Conservation (phyloP, 2,113 vertebrate genomes). For the Tyto alba region DNA sequence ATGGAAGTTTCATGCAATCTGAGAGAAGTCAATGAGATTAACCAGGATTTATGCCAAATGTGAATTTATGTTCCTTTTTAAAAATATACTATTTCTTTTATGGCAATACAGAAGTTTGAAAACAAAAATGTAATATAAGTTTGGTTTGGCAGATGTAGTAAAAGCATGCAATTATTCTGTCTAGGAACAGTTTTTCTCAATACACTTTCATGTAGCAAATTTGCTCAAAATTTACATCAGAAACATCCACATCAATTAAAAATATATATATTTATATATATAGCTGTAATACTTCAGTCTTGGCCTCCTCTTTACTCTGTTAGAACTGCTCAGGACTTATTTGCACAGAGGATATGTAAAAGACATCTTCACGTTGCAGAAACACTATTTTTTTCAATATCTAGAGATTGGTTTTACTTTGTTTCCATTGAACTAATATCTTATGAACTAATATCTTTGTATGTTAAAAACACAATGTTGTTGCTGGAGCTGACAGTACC, state of each 20-base stretch:
- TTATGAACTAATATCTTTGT: no score
- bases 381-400: neutral
- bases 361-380: neutral
- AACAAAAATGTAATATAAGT: neutral
- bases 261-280: no score
- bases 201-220: neutral
- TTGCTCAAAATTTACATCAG: neutral
- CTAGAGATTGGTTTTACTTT: neutral
- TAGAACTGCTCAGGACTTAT: neutral
- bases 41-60: neutral
- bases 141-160: neutral
- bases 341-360: neutral
- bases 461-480: neutral
- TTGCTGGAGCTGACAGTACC: neutral
- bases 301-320: neutral
- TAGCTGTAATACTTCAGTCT: neutral
- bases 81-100: neutral
- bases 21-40: neutral
- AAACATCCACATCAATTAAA: neutral
- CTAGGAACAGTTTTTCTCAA: neutral
- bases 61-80: neutral
- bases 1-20: neutral
- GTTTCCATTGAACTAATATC: neutral
- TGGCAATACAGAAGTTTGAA: neutral
- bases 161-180: neutral